Evolutionary conservation across 2,113 vertebrate genomes (phyloP).

Genomic region (Tychaedon coryphoeus): DNA sequence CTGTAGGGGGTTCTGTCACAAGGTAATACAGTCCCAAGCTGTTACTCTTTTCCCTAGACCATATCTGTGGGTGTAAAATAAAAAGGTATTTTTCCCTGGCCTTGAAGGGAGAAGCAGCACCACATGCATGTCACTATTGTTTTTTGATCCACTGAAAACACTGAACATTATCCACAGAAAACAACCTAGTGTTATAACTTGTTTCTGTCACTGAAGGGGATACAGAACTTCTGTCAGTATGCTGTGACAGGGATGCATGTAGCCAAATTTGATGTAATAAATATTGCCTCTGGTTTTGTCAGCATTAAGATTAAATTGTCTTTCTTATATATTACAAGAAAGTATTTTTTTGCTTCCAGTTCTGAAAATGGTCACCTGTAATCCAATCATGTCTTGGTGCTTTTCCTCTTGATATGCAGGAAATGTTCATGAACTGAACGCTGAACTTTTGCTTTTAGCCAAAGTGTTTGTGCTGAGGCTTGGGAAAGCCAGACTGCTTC

Average conservation of each 20-base stretch:
- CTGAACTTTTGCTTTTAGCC: neutral
- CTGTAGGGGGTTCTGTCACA: neutral
- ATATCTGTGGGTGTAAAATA: neutral
- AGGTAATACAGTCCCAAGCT: neutral
- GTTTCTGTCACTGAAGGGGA: neutral
- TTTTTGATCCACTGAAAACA: neutral
- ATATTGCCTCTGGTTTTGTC: neutral
- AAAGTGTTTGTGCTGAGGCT: neutral
- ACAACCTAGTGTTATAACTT: neutral
- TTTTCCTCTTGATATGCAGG: neutral
- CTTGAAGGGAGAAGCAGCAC: neutral
- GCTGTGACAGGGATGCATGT: neutral
- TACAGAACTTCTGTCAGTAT: neutral
- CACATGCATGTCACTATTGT: neutral
- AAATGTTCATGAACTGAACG: neutral
- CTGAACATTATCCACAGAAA: neutral
- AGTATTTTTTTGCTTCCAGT: neutral
- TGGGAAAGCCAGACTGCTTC: neutral
- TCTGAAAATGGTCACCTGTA: neutral
- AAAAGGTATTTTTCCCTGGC: neutral
- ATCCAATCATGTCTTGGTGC: neutral
- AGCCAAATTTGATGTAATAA: neutral
- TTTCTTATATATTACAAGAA: neutral
- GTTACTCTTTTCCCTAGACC: neutral
- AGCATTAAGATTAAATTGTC: neutral